phyloP scores from a whole-genome alignment of 2,888 invertebrate species.

The Drosophila ustulata region DNA sequence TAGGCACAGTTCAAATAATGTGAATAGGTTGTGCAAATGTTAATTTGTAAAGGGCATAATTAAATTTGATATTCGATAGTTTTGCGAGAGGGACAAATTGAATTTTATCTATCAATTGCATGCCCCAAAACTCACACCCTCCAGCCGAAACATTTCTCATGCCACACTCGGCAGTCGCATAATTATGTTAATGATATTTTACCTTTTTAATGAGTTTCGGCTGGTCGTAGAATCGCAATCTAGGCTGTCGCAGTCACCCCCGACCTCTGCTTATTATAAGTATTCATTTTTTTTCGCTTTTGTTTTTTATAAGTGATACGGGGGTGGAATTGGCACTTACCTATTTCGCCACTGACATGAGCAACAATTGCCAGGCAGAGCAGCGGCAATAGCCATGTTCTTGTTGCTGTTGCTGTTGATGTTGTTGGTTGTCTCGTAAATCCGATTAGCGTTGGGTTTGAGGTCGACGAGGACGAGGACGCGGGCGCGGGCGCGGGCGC shows the following conservation, averaged over 20 bases:
- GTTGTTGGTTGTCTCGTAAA: slow-evolving; percentile 61
- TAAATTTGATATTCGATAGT: slow-evolving; percentile 55
- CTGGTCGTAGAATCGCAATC: slow-evolving; percentile 34
- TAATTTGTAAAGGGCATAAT: slow-evolving; percentile 62
- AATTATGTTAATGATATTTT: slow-evolving; percentile 52
- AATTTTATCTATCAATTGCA: slow-evolving; percentile 28
- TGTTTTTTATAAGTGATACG: slow-evolving; percentile 17
- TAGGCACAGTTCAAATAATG: slow-evolving; percentile 29
- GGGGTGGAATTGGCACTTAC: slow-evolving; percentile 64
- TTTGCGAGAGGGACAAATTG: slow-evolving; percentile 28
- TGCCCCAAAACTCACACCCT: neutral
- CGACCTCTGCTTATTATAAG: slow-evolving; percentile 21
- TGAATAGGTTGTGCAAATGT: slow-evolving; percentile 36
- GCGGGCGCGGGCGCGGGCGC: neutral
- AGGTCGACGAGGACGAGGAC: slow-evolving; percentile 28
- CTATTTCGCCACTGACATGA: slow-evolving; percentile 75
- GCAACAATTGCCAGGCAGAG: slow-evolving; percentile 77
- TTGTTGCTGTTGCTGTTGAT: slow-evolving; percentile 45
- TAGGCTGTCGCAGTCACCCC: slow-evolving; percentile 3
- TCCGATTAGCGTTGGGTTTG: slow-evolving; percentile 74
- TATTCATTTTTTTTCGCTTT: slow-evolving; percentile 5
- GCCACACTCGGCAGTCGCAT: neutral
- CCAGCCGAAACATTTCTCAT: neutral
- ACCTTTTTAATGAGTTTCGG: slow-evolving; percentile 46
- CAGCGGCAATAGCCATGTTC: slow-evolving; percentile 69